Conservation (phyloP, 2,888 invertebrate genomes). For the Syritta pipiens region DNA sequence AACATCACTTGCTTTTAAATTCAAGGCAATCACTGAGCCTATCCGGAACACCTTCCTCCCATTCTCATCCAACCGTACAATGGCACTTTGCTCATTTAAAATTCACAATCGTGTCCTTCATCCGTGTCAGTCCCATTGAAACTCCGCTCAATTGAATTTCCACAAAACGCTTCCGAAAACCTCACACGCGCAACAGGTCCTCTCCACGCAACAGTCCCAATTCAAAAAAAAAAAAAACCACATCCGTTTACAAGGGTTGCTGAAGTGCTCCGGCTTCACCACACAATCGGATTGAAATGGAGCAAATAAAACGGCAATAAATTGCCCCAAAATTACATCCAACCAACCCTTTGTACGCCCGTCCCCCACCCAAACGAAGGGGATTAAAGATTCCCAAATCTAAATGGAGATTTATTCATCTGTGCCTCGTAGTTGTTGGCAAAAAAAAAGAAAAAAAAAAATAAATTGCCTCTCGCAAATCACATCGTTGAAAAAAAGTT, state of each 20-base stretch:
- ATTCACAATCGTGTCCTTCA: too few relatives aligned
- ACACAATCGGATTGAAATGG: slow-evolving; percentile 64
- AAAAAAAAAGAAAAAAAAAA: slow-evolving; percentile 34
- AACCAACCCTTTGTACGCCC: slow-evolving; percentile 44
- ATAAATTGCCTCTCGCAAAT: slow-evolving; percentile 48
- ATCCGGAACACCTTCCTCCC: too few relatives aligned
- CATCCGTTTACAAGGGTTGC: slow-evolving; percentile 47
- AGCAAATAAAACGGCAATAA: slow-evolving; percentile 64
- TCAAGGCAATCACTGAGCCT: too few relatives aligned
- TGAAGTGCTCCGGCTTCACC: slow-evolving; percentile 43
- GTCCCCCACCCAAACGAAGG: neutral
- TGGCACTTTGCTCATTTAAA: too few relatives aligned
- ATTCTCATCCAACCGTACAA: too few relatives aligned
- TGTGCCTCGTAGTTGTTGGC: neutral
- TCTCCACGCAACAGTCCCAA: slow-evolving; percentile 18
- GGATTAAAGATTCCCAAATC: slow-evolving; percentile 4
- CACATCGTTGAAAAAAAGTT: slow-evolving; percentile 13
- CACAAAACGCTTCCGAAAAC: slow-evolving; percentile 25
- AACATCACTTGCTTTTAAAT: too few relatives aligned
- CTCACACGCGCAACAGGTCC: slow-evolving; percentile 48
- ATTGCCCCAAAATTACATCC: slow-evolving; percentile 40
- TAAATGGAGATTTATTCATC: slow-evolving; percentile 41
- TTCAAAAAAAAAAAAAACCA: slow-evolving; percentile 31
- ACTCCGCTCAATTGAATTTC: slow-evolving; percentile 52
- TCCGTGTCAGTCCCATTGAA: slow-evolving; percentile 26